Conservation (phyloP, 2,797 vertebrate species). For the Sebastes cheni region DNA sequence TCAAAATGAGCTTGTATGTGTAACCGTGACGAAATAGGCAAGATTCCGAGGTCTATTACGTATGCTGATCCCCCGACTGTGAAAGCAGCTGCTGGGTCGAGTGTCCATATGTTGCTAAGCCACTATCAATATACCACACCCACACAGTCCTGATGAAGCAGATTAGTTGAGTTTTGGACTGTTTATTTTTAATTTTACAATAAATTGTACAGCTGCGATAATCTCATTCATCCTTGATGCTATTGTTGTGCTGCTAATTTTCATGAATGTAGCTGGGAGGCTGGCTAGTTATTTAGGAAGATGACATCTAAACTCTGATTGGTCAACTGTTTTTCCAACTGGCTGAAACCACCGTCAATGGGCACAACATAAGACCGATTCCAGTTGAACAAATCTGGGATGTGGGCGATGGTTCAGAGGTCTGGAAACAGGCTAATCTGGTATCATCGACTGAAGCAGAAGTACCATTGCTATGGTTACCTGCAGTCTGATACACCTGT, state of each 20-base stretch:
- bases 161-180: neutral
- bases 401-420: conserved; percentile 13
- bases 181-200: neutral
- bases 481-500: conserved; percentile 30
- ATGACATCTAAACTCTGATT: neutral
- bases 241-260: neutral
- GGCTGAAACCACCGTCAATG: neutral
- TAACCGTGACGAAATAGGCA: neutral
- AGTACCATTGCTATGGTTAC: conserved; percentile 31
- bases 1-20: neutral
- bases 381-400: conserved; percentile 4
- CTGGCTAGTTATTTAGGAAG: neutral
- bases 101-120: neutral
- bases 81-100: neutral
- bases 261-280: neutral
- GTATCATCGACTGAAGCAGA: conserved; percentile 1
- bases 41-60: neutral
- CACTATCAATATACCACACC: neutral
- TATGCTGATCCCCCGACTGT: neutral
- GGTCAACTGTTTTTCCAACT: neutral
- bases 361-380: neutral
- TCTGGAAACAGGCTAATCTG: conserved; percentile 29
- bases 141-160: neutral
- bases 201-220: neutral
- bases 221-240: neutral